Evolutionary conservation across 2,888 invertebrate species (phyloP), one percentile per base, ranked within the genome.

Genomic region (Chrysolina americana): DNA sequence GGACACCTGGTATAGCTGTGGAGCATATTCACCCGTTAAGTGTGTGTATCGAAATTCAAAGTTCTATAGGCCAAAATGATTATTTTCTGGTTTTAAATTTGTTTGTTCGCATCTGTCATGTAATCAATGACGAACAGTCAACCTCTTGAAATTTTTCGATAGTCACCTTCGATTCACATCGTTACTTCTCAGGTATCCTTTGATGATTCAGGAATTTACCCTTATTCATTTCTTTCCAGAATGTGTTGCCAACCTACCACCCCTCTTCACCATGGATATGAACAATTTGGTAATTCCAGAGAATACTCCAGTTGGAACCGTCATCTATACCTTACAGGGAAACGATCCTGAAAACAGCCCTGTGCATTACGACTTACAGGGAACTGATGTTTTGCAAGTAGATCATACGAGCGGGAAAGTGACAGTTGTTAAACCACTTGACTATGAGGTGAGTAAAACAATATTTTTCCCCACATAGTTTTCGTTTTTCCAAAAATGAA

Each of bases 301-400:
- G 89, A 93, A 92, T 84, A 94, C 94, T 10, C 91, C 93, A 2
- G 93, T 96, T 6, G 96, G 96, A 0, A 90, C 92, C 8, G 89
- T 93, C 2, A 94, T 97, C n/a, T 95, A 94, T 88, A 93, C 89
- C 15, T 89, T 97, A 68, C 92, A 93, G 84, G 96, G 95, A 9
- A 90, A 91, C 50, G 96, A 97, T 89, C 96, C 96, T 0, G 96
- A 96, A 86, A 93, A 93, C 63, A 91, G 94, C 44, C 91, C 92
- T 50, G 92, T 95, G 74, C 91, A 91, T 82, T 92, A 90, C 86
- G 93, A 94, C 68, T 90, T 95, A 73, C 91, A 93, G 76, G 95
- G 96, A 36, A 96, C 96, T 3, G 95, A 96, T 87, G 92, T 94
- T 84, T 93, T 97, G 82, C 89, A 91, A 76, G 96, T 96, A 11